A percentile compares a stretch with the other conserved stretches of the same genome.
phyloP scores from a whole-genome alignment of 2,888 invertebrate genomes.

The Dascillus cervinus region DNA sequence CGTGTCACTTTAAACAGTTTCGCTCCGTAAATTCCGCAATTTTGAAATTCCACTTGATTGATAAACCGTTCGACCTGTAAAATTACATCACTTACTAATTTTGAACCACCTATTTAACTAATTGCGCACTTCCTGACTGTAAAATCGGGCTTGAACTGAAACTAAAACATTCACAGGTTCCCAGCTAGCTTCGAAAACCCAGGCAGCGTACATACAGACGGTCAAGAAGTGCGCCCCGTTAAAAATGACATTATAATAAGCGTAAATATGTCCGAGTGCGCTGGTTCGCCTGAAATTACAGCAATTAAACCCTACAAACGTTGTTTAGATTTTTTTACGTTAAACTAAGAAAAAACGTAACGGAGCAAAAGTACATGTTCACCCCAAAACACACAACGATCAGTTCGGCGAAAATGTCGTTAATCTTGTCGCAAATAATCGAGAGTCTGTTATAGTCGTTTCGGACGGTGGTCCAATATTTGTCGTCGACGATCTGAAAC shows the following conservation, averaged over 20 bases:
- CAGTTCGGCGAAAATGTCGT: conserved; percentile 8
- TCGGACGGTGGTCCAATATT: conserved; percentile 9
- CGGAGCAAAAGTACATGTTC: conserved; percentile 14
- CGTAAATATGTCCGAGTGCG: too few relatives aligned
- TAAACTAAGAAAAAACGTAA: conserved; percentile 9
- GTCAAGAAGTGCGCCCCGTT: conserved; percentile 11
- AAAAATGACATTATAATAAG: conserved; percentile 7
- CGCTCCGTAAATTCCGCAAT: conserved; percentile 9
- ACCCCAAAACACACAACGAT: conserved; percentile 12
- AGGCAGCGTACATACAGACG: conserved; percentile 12
- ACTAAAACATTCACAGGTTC: conserved; percentile 9
- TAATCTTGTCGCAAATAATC: conserved; percentile 9
- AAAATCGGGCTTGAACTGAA: conserved; percentile 8
- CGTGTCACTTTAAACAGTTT: conserved; percentile 13
- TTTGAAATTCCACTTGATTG: conserved; percentile 9
- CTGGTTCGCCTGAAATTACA: too few relatives aligned
- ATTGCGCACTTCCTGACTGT: conserved; percentile 7
- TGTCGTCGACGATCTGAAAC: conserved; percentile 7
- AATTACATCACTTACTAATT: neutral
- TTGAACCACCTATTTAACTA: neutral
- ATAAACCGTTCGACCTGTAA: conserved; percentile 13
- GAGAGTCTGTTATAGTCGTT: conserved; percentile 10
- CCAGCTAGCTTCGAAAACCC: conserved; percentile 14
- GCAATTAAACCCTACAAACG: too few relatives aligned
- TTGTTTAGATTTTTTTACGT: too few relatives aligned